These are phyloP conservation scores for Peucedramus taeniatus DNA, from an alignment of 2,113 vertebrate species.

Conservation along the genomic window DNA sequence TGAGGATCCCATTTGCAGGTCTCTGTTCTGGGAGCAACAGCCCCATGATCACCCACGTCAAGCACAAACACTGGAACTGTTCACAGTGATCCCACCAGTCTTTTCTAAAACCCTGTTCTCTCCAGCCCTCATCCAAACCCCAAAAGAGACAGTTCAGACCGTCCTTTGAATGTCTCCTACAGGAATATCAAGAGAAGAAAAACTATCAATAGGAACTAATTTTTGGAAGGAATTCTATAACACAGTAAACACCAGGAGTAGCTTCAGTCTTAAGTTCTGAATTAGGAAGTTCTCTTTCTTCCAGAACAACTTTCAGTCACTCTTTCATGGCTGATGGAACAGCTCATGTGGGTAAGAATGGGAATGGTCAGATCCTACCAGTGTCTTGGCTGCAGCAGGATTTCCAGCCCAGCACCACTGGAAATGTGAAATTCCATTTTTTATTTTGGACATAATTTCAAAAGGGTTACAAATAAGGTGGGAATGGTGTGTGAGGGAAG, in stretches of 20 bases:
- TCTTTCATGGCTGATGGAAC: not conserved
- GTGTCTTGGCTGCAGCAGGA: not conserved
- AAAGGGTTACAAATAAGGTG: not conserved
- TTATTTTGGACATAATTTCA: not conserved
- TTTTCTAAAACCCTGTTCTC: not conserved
- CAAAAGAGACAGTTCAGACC: not conserved
- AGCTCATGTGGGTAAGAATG: not conserved
- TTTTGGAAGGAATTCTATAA: not conserved
- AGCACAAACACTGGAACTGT: not conserved
- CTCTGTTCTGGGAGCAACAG: not conserved
- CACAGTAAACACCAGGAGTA: not conserved
- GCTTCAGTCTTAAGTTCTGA: not conserved
- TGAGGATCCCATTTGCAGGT: not conserved
- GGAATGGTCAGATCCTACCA: not conserved
- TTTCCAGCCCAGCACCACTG: not conserved
- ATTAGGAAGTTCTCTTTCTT: not conserved
- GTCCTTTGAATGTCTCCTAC: not conserved
- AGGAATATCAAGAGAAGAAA: not conserved
- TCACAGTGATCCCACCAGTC: not conserved
- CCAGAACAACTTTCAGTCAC: not conserved
- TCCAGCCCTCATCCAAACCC: not conserved
- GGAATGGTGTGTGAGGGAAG: not conserved
- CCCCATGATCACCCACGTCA: not conserved
- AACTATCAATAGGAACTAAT: not conserved
- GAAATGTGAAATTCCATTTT: not conserved